A percentile compares a stretch with the other conserved stretches of the same genome.
phyloP scores from a whole-genome alignment of 2,113 vertebrate genomes.

The Takifugu flavidus region DNA sequence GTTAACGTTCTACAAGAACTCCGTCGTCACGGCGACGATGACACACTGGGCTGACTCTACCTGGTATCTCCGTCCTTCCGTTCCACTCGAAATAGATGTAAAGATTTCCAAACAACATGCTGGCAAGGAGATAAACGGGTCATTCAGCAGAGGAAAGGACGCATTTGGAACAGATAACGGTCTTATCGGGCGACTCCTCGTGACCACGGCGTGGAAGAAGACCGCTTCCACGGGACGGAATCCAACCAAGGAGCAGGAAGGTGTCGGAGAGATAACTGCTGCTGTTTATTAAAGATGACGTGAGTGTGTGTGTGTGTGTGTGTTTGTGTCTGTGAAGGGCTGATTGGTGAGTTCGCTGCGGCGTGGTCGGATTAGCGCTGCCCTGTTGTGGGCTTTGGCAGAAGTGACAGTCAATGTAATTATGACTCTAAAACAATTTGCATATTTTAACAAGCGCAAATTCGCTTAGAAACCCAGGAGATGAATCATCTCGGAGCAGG shows the following conservation, averaged over 20 bases:
- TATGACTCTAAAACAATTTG: conserved; percentile 62
- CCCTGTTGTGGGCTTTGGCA: conserved; percentile 51
- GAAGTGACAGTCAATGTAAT: conserved; percentile 62
- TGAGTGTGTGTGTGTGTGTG: conserved; percentile 5
- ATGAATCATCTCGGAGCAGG: not conserved
- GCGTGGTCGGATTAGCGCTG: conserved; percentile 55
- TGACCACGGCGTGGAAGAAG: no score
- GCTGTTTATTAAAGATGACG: conserved; percentile 38
- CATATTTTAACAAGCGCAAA: conserved; percentile 61
- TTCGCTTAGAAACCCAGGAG: conserved; percentile 11
- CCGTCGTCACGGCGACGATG: not conserved
- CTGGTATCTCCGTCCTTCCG: conserved; percentile 88
- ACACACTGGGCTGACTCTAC: conserved; percentile 62
- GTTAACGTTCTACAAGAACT: conserved; percentile 18
- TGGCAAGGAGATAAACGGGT: conserved; percentile 58
- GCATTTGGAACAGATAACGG: not conserved
- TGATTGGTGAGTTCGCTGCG: conserved; percentile 48
- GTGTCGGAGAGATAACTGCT: conserved; percentile 22
- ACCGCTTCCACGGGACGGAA: no score
- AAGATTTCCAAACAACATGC: conserved; percentile 96
- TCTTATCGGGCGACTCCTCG: not conserved
- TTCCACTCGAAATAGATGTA: conserved; percentile 97
- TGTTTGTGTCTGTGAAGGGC: conserved; percentile 16
- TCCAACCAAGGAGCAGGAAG: conserved; percentile 35
- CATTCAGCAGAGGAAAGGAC: conserved; percentile 2